A percentile compares a stretch with the other conserved stretches of the same genome.
These are phyloP conservation scores for Linnaemya tessellans DNA, from an alignment of 2,888 invertebrate genomes.

Conservation along the genomic window DNA sequence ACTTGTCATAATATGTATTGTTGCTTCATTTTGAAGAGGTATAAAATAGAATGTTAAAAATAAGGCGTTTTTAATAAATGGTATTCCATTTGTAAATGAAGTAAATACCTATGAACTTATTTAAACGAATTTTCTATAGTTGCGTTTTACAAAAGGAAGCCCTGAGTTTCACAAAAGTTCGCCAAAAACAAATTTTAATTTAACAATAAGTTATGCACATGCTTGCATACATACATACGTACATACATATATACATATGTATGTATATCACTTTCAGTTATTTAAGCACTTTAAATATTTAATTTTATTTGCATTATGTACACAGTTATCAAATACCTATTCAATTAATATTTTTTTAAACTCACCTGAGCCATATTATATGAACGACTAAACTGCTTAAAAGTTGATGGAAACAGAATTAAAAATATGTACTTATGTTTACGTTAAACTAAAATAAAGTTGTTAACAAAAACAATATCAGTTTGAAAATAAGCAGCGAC, in stretches of 20 bases:
- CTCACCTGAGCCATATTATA: constrained; percentile 72
- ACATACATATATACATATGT: background rate
- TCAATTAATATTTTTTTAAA: constrained; percentile 37
- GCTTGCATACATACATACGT: background rate
- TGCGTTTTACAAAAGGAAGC: too few species aligned
- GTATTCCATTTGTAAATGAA: too few species aligned
- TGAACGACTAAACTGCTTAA: constrained; percentile 66
- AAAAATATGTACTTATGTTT: constrained; percentile 17
- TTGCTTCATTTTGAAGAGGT: too few species aligned
- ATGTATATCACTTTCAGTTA: background rate
- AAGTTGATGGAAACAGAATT: constrained; percentile 63
- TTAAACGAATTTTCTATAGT: too few species aligned
- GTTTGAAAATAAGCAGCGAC: constrained; percentile 3
- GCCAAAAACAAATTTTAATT: background rate
- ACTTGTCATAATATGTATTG: too few species aligned
- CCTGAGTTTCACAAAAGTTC: background rate
- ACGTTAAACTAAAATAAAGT: constrained; percentile 44
- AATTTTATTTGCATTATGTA: constrained; percentile 30
- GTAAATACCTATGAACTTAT: too few species aligned
- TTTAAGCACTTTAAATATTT: constrained; percentile 11
- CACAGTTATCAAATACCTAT: background rate
- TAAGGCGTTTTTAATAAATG: too few species aligned
- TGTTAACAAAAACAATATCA: constrained; percentile 52
- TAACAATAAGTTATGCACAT: background rate
- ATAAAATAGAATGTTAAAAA: too few species aligned